Evolutionary conservation across 1,140 invertebrate genomes (phyloP).

Genomic region (Gonioctena quinquepunctata): DNA sequence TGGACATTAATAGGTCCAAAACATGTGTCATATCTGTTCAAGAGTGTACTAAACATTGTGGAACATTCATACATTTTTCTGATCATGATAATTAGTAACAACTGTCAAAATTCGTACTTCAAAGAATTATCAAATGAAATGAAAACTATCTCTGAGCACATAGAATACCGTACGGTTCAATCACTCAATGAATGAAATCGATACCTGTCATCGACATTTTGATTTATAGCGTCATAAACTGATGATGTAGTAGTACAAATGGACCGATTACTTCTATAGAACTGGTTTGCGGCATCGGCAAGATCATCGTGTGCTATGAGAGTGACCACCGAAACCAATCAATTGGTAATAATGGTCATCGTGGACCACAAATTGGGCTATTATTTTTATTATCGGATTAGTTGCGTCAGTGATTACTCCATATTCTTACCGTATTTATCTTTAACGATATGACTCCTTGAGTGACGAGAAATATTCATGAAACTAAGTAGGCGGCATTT

Average conservation of each 20-base stretch:
- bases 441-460: no score
- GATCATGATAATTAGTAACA: no score
- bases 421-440: background rate
- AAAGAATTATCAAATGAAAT: no score
- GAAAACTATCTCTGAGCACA: no score
- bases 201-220: background rate
- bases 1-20: no score
- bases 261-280: slow-evolving; percentile 9
- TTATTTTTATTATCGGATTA: background rate
- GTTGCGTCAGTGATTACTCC: background rate
- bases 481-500: no score
- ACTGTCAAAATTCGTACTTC: no score
- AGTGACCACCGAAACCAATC: background rate
- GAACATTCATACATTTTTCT: no score
- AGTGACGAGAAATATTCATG: no score
- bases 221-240: background rate
- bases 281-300: background rate
- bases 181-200: background rate
- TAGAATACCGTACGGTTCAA: no score
- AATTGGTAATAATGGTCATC: background rate
- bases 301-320: background rate
- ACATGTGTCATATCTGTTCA: no score
- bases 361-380: background rate
- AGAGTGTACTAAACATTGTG: no score
- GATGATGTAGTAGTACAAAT: slow-evolving; percentile 8